Evolutionary conservation across 2,797 vertebrate species (phyloP), one percentile per base, ranked within the genome.

Genomic region (Remorina albescens): DNA sequence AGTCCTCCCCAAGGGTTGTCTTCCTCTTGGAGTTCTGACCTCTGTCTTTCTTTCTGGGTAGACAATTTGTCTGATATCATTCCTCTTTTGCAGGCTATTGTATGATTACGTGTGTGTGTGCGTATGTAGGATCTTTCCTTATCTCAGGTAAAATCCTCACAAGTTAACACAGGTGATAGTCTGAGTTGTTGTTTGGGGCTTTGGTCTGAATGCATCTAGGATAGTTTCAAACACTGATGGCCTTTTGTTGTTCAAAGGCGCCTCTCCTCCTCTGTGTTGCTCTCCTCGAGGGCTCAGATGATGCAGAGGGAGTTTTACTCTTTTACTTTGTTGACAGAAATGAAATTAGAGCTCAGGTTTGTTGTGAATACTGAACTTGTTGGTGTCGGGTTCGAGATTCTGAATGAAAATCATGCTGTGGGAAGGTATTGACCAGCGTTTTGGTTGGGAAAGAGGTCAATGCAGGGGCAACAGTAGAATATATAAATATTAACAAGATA

Each of bases 211-310:
- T 30, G 50, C 9, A 44, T 83, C 86, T 81, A 28, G 5, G 28
- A 66, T 85, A 72, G 82, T 82, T 85, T 83, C 72, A 82, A 84
- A 86, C 65, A 63, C 41, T 50, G 73, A 86, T 77, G n/a, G 81
- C 80, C 54, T 53, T 86, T 83, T 78, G 80, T 82, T 89, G 79
- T 86, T 85, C 60, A 88, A 73, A 81, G 69, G 71, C 53, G 53
- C 74, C 32, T 71, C 68, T 68, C 36, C 67, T 36, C 57, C 23
- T 66, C 41, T 78, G 18, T 65, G 55, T 47, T 63, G 36, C 59
- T 80, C 28, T 62, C 50, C 56, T 76, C 19, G n/a, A 62, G 63
- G 51, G 70, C 7, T 86, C 23, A 4, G 21, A 68, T 76, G 61
- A 68, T 49, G 26, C 42, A 60, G 55, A 21, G 51, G 8, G 47